Conservation (phyloP, 2,797 vertebrate species). For the Staurois parvus region DNA sequence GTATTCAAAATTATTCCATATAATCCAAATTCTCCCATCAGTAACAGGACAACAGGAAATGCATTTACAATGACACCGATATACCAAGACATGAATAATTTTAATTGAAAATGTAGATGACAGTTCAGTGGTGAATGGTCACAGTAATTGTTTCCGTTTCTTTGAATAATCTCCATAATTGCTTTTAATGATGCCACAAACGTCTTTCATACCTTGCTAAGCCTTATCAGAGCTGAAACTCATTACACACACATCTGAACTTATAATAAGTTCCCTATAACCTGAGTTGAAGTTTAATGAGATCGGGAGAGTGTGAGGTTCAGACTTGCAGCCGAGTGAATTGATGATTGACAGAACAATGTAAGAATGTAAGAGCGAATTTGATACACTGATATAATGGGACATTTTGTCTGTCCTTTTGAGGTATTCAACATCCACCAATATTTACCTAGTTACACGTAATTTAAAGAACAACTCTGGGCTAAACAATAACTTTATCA, state of each 20-base stretch:
- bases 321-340: not conserved
- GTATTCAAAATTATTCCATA: not conserved
- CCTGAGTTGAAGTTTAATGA: not conserved
- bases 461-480: not conserved
- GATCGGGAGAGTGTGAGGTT: accelerated
- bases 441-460: not conserved
- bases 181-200: conserved; percentile 7
- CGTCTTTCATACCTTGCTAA: conserved; percentile 26
- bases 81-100: conserved; percentile 60
- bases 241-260: conserved; percentile 28
- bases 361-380: not conserved
- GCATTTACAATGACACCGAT: conserved; percentile 40
- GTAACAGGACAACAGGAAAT: not conserved
- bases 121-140: conserved; percentile 48
- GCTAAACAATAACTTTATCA: too few species aligned
- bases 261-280: conserved; percentile 1
- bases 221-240: conserved; percentile 36
- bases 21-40: conserved; percentile 1
- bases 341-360: not conserved
- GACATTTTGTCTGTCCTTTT: not conserved
- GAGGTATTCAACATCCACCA: not conserved
- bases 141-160: conserved; percentile 39
- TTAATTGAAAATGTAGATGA: conserved; percentile 61
- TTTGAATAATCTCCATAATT: conserved; percentile 48
- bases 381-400: not conserved